Base-by-base conservation (phyloP, 2,888 invertebrate genomes). In the Eristalis tenax region DNA sequence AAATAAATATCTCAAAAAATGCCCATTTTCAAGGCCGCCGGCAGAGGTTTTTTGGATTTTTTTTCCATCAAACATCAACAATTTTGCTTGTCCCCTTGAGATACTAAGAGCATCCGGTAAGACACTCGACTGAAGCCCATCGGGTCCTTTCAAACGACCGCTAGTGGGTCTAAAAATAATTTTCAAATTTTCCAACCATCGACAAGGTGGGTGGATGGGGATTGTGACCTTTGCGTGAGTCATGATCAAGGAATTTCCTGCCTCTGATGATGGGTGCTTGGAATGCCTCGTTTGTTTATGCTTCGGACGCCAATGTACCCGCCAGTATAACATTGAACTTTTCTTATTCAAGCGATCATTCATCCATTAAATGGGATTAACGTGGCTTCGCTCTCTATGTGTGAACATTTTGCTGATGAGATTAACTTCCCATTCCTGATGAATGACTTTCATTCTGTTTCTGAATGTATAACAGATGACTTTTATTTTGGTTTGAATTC, bases 311-410 rank as follows among this genome's bases (percentile, higher is more conserved):
- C 86, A 11, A 74, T 63, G 74, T 76, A 70, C 63, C 57, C 32
- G 73, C 61, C 40, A 69, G 61, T 78, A 83, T 66, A 83, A 86
- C 78, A 86, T 82, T 86, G 86, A 82, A 82, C 77, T 82, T 78
- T 74, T 80, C 50, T 15, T 13, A 38, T 38, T 13, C 13, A 13
- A 56, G 32, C 43, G 64, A 69, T 75, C 26, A 69, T 68, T 83
- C 57, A 74, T 77, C 38, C 40, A n/a, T 38, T 6, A 18, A 73
- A 22, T 59, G n/a, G 28, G 32, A 15, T 43, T 65, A 18, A 74
- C 80, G 73, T 61, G 38, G 5, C 26, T 32, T 64, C 32, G 59
- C 2, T 1, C 13, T 38, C 38, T 38, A 6, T 50, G 4, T 50
- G 10, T 10, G 28, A 28, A 28, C 28, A n/a, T 50, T 50, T 43